These are phyloP conservation scores for Cloeon dipterum DNA, from an alignment of 2,888 invertebrate genomes.

Conservation along the genomic window DNA sequence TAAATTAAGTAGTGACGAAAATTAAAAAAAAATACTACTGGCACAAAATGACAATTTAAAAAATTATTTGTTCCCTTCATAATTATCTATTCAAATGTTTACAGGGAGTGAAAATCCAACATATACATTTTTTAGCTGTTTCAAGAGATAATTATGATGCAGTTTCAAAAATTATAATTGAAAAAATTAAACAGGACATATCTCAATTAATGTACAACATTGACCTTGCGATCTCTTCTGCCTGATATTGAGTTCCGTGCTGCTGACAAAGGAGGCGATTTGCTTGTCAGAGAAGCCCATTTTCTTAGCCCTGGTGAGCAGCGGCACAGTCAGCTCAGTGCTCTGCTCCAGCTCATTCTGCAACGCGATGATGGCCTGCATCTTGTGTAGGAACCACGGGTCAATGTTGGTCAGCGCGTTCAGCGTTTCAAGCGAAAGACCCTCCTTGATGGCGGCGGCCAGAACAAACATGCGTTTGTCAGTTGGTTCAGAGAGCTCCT, in stretches of 20 bases:
- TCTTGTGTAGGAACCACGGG: conserved; percentile 85
- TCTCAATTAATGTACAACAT: too few species aligned
- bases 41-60: too few species aligned
- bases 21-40: too few species aligned
- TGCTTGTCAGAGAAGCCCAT: conserved; percentile 95
- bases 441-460: conserved; percentile 71
- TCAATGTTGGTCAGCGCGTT: conserved; percentile 91
- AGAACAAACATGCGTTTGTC: conserved; percentile 93
- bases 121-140: too few species aligned
- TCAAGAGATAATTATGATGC: too few species aligned
- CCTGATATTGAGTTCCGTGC: conserved; percentile 64
- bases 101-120: too few species aligned
- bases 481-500: conserved; percentile 77
- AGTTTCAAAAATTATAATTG: too few species aligned
- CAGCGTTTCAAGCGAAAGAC: conserved; percentile 62
- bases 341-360: conserved; percentile 17
- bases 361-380: conserved; percentile 72
- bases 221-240: conserved; percentile 35
- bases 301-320: conserved; percentile 65
- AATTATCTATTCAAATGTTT: too few species aligned
- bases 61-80: too few species aligned
- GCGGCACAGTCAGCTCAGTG: conserved; percentile 25
- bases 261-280: conserved; percentile 67
- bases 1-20: too few species aligned
- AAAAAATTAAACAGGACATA: too few species aligned